phyloP scores from a whole-genome alignment of 92 coral and sea anemone genomes.

The Heteractis magnifica region DNA sequence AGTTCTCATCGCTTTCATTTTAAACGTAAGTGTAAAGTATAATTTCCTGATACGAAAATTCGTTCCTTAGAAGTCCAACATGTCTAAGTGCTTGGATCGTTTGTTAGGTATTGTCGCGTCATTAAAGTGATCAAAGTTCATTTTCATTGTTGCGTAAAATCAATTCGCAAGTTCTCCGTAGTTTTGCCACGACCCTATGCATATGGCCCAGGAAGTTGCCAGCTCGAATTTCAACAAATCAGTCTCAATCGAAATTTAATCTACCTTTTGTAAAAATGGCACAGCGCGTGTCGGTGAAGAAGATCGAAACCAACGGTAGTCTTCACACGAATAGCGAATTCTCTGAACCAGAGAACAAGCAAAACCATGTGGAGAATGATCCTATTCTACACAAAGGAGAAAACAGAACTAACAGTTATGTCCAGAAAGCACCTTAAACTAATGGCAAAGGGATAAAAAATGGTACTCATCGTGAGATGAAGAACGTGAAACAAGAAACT shows the following conservation, averaged over 20 bases:
- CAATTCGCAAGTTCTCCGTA: too few relatives aligned
- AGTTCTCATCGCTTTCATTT: background rate
- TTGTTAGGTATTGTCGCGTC: background rate
- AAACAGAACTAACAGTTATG: conserved; percentile 19
- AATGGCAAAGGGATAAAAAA: conserved; percentile 19
- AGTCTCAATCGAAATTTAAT: conserved; percentile 1
- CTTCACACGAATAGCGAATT: background rate
- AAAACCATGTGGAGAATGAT: conserved; percentile 3
- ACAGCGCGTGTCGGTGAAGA: conserved; percentile 20
- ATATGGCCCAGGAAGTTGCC: background rate
- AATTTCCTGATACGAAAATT: too few relatives aligned
- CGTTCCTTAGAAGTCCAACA: too few relatives aligned
- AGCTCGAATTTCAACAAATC: background rate
- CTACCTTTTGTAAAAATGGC: conserved; percentile 17
- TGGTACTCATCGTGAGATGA: background rate
- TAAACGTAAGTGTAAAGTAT: background rate
- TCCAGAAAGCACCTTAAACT: background rate
- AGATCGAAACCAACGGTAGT: conserved; percentile 20
- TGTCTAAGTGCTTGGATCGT: too few relatives aligned
- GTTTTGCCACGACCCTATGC: too few relatives aligned
- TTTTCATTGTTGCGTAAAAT: too few relatives aligned
- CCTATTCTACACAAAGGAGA: conserved; percentile 4
- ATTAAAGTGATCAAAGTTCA: too few relatives aligned
- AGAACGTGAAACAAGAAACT: conserved; percentile 1
- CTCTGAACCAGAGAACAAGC: background rate